These are phyloP conservation scores for Pleuronectes platessa DNA, from an alignment of 2,113 vertebrate species.

Conservation along the genomic window DNA sequence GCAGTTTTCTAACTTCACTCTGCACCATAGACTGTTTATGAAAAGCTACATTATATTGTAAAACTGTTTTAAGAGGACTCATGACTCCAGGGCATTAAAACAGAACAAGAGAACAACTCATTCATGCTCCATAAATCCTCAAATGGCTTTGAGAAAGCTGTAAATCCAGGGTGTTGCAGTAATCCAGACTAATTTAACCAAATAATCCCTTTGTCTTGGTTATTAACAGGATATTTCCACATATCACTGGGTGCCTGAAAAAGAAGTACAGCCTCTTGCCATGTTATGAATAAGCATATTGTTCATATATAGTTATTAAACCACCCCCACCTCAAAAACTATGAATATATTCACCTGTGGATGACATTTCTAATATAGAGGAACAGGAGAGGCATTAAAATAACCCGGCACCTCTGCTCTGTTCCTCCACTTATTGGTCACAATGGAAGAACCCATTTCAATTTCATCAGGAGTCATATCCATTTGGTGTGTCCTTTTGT, in stretches of 20 bases:
- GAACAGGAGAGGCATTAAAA: background rate
- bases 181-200: background rate
- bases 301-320: background rate
- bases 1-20: too few species aligned
- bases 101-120: too few species aligned
- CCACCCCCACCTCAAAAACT: background rate
- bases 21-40: too few species aligned
- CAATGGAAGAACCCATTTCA: conserved; percentile 6
- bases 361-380: background rate
- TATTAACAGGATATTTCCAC: background rate
- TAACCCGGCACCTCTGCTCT: background rate
- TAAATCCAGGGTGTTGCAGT: background rate
- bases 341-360: background rate
- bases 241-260: background rate
- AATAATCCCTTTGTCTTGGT: background rate
- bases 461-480: conserved; percentile 28
- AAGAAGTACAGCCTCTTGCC: background rate
- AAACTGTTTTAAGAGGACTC: too few species aligned
- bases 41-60: too few species aligned
- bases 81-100: too few species aligned
- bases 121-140: too few species aligned
- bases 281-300: too few species aligned
- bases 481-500: conserved; percentile 24
- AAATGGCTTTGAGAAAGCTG: too few species aligned
- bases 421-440: background rate